Conservation (phyloP, 2,797 vertebrate species). For the Nasua narica region DNA sequence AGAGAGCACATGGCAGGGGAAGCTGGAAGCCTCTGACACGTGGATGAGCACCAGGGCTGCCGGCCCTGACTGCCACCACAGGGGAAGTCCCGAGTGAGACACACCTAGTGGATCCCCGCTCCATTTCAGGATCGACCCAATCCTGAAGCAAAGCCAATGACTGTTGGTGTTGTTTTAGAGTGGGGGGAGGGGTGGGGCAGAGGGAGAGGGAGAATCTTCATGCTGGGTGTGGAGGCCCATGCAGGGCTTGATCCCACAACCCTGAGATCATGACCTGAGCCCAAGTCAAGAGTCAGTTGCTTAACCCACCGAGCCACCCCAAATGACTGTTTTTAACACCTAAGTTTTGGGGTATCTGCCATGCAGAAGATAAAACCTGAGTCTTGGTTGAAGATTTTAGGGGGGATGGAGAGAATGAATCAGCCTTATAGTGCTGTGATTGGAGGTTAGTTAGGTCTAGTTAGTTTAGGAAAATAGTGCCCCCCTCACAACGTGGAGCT, state of each 20-base stretch:
- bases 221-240: too few species aligned
- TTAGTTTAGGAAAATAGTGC: not conserved
- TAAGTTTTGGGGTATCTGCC: not conserved
- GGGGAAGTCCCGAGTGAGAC: not conserved
- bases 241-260: too few species aligned
- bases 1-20: not conserved
- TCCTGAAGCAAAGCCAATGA: not conserved
- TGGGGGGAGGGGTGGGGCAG: not conserved
- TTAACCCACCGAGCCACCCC: not conserved
- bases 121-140: not conserved
- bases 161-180: not conserved
- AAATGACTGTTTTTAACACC: not conserved
- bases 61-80: not conserved
- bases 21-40: not conserved
- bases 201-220: not conserved
- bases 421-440: not conserved
- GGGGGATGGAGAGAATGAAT: not conserved
- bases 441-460: not conserved
- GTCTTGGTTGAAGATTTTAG: not conserved
- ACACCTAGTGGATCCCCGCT: not conserved
- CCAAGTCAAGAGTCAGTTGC: not conserved
- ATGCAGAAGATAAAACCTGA: not conserved
- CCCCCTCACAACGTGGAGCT: not conserved
- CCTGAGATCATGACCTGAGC: not conserved
- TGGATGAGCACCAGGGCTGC: not conserved